Conservation (phyloP, 2,797 vertebrate genomes). For the Chromis chromis region DNA sequence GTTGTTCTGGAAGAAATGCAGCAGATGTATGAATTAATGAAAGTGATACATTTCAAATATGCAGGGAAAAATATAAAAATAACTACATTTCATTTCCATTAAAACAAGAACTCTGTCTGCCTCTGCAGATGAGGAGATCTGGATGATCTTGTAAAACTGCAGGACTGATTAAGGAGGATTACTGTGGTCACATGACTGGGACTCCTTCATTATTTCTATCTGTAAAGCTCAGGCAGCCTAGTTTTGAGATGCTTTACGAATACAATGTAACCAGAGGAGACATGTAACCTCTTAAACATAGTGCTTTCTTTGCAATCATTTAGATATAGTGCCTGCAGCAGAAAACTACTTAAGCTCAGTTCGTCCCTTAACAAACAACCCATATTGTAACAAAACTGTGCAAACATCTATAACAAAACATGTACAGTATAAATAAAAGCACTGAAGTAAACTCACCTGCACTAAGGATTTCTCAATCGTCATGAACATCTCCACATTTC, state of each 20-base stretch:
- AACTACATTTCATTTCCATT: not conserved
- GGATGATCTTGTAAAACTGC: constrained; percentile 20
- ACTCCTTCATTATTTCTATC: constrained; percentile 31
- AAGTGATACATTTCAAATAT: not conserved
- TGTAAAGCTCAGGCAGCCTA: constrained; percentile 6
- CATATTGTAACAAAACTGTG: not conserved
- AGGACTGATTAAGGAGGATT: constrained; percentile 45
- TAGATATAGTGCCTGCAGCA: not conserved
- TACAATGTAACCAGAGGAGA: constrained; percentile 15
- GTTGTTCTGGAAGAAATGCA: constrained; percentile 88
- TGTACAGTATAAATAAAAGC: not conserved
- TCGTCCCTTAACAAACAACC: not conserved
- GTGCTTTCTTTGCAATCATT: constrained; percentile 1
- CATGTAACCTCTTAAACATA: not conserved
- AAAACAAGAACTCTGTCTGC: not conserved
- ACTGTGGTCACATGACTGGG: constrained; percentile 31
- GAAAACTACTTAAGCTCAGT: not conserved
- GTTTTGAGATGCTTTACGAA: constrained; percentile 11
- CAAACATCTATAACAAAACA: not conserved
- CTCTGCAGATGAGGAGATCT: constrained; percentile 15
- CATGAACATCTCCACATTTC: constrained; percentile 99
- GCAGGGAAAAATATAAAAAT: not conserved
- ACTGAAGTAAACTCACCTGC: constrained; percentile 84
- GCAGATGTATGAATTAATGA: not conserved
- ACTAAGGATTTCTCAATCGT: constrained; percentile 97